Base-by-base conservation (phyloP, 1,140 invertebrate species). In the Cylas formicarius region DNA sequence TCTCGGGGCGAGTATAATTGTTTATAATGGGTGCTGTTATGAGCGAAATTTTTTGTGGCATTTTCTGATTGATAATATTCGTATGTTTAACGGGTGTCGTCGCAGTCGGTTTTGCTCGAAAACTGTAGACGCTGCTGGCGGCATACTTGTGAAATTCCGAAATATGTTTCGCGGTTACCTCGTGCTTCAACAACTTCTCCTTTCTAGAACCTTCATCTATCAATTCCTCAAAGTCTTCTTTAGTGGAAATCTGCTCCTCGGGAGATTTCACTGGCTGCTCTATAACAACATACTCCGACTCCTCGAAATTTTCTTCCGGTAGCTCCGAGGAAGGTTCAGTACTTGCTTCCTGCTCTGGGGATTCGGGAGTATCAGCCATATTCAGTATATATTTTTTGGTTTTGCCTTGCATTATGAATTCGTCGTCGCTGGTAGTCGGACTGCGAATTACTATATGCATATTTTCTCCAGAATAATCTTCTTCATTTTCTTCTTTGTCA, bases 211-310 rank as follows among this genome's bases (percentile, higher is more conserved):
- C 65, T 49, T 72, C 69, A 46, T 76, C 74, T 10, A 76, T 76
- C 2, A 76, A 53, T 48, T 78, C 74, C 31, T 77, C 69, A 33
- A 77, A 77, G 55, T 76, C 74, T 55, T 76, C 74, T 50, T 77
- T 75, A 4, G 78, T 80, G 0, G 75, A 71, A 26, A 77, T 72
- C 16, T 73, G 70, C 33, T 77, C 74, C 40, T 78, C 75, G 0
- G 76, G 75, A 0, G 75, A 77, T 47, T 76, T 75, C 0, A 69
- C 67, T 4, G 65, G 67, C 0, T 75, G 71, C 49, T 78, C 76
- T 0, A 80, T 73, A 2, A 79, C 71, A 1, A 80, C 73, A 5
- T 80, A 72, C 43, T 77, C 75, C 7, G 76, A 73, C 37, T 76
- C 75, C 26, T 72, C 74, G 11, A 75, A 62, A 10, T 73, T 70